A percentile compares a stretch with the other conserved stretches of the same genome.
Evolutionary conservation across 2,888 invertebrate genomes (phyloP).

Genomic region (Oscheius sp.): DNA sequence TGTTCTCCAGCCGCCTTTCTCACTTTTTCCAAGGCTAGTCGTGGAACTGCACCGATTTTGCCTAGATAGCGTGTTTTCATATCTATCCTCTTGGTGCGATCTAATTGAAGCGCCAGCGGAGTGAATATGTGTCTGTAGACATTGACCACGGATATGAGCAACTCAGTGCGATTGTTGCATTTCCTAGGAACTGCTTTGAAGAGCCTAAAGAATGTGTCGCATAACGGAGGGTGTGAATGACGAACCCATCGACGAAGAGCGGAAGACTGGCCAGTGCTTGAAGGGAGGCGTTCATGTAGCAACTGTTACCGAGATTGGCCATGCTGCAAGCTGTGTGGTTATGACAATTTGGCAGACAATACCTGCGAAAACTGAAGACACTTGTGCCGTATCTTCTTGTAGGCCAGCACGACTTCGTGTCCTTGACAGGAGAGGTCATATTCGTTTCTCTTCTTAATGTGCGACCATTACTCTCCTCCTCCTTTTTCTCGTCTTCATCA

Average conservation of each 20-base stretch:
- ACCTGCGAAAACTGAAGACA: too few relatives aligned
- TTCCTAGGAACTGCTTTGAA: conserved; percentile 5
- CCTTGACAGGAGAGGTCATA: background rate
- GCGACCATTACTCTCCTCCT: background rate
- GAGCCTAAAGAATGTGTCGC: conserved; percentile 3
- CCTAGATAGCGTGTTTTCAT: background rate
- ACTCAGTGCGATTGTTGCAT: background rate
- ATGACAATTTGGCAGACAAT: too few relatives aligned
- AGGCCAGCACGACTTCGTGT: background rate
- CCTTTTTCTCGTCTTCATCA: background rate
- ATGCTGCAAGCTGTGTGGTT: conserved; percentile 11
- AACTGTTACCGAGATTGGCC: conserved; percentile 42
- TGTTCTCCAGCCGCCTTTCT: conserved; percentile 25
- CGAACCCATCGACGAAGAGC: conserved; percentile 6
- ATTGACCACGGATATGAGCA: background rate
- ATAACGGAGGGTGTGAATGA: background rate
- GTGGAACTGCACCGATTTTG: background rate
- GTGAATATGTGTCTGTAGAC: conserved; percentile 11
- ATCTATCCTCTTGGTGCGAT: background rate
- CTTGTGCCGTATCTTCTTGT: too few relatives aligned
- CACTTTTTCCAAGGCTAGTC: conserved; percentile 1
- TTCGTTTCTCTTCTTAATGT: background rate
- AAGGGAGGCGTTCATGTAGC: conserved; percentile 41
- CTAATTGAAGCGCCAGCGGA: background rate
- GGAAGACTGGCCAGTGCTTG: conserved; percentile 30